Conservation (phyloP, 2,888 invertebrate genomes). For the Megamerina dolium region DNA sequence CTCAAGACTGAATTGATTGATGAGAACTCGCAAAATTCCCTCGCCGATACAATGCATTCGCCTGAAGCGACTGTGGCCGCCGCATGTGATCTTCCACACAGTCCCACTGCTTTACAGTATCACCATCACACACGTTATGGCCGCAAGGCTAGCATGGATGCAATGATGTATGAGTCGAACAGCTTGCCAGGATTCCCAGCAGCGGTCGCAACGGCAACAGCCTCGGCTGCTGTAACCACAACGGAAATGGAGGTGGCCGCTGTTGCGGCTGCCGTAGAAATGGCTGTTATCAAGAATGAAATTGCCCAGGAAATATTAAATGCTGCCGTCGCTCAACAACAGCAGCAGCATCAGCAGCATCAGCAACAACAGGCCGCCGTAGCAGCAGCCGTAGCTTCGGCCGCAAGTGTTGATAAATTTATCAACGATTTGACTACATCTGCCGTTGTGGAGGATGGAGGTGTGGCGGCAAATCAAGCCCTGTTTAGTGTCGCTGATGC, state of each 20-base stretch:
- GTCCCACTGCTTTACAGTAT: slow-evolving; percentile 33
- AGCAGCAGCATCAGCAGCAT: slow-evolving; percentile 53
- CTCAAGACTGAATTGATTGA: slow-evolving; percentile 66
- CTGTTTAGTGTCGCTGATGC: slow-evolving; percentile 24
- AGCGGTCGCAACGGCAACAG: slow-evolving; percentile 23
- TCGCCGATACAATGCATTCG: slow-evolving; percentile 35
- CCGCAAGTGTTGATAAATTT: slow-evolving; percentile 47
- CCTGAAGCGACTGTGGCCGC: slow-evolving; percentile 46
- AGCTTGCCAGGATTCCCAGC: slow-evolving; percentile 40
- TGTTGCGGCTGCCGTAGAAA: slow-evolving; percentile 40
- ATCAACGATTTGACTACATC: slow-evolving; percentile 39
- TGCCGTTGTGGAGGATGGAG: slow-evolving; percentile 29
- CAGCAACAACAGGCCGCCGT: slow-evolving; percentile 52
- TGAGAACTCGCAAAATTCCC: slow-evolving; percentile 60
- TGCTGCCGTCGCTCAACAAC: slow-evolving; percentile 52
- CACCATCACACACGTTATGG: slow-evolving; percentile 31
- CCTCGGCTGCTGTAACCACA: slow-evolving; percentile 32
- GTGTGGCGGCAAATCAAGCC: slow-evolving; percentile 24
- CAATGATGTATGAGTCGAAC: slow-evolving; percentile 41
- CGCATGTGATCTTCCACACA: slow-evolving; percentile 23
- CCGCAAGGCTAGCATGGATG: slow-evolving; percentile 39
- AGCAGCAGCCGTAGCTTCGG: no score
- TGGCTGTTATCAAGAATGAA: slow-evolving; percentile 55
- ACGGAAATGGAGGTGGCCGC: slow-evolving; percentile 34
- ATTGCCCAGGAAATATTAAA: slow-evolving; percentile 47